These are phyloP conservation scores for Ceratitis capitata DNA, from an alignment of 1,140 invertebrate genomes.

Conservation along the genomic window DNA sequence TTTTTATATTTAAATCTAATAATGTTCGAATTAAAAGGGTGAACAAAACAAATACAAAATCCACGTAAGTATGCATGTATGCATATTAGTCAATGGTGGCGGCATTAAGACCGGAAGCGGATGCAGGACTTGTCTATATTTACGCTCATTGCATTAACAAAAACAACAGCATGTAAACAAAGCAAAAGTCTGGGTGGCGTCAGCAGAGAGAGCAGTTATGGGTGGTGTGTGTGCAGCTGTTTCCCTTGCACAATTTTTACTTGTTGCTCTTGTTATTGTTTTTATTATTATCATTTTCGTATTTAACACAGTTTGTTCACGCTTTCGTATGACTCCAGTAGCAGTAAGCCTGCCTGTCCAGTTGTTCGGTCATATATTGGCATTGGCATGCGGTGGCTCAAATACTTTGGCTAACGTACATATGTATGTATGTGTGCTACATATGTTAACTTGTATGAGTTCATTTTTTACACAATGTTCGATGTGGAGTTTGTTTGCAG, in stretches of 20 bases:
- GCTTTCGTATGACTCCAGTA: background rate
- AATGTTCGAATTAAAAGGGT: background rate
- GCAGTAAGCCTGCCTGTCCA: background rate
- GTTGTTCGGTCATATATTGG: background rate
- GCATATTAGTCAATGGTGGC: background rate
- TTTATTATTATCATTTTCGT: too few relatives aligned
- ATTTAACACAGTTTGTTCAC: conserved; percentile 16
- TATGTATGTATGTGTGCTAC: background rate
- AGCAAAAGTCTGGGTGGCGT: background rate
- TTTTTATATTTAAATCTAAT: background rate
- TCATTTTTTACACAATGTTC: background rate
- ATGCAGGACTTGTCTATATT: background rate
- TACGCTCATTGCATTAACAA: background rate
- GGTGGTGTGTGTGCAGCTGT: background rate
- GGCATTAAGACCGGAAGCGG: conserved; percentile 25
- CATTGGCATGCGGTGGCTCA: conserved; percentile 8
- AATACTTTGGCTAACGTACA: background rate
- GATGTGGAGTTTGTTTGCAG: background rate
- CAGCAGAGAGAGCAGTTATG: background rate
- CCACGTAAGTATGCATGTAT: background rate
- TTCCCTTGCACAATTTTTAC: background rate
- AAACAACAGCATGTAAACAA: background rate
- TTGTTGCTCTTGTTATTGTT: background rate
- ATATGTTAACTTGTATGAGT: too few relatives aligned
- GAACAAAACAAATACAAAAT: background rate